These are phyloP conservation scores for Pelodiscus sinensis DNA, from an alignment of 2,113 vertebrate genomes.

Conservation along the genomic window DNA sequence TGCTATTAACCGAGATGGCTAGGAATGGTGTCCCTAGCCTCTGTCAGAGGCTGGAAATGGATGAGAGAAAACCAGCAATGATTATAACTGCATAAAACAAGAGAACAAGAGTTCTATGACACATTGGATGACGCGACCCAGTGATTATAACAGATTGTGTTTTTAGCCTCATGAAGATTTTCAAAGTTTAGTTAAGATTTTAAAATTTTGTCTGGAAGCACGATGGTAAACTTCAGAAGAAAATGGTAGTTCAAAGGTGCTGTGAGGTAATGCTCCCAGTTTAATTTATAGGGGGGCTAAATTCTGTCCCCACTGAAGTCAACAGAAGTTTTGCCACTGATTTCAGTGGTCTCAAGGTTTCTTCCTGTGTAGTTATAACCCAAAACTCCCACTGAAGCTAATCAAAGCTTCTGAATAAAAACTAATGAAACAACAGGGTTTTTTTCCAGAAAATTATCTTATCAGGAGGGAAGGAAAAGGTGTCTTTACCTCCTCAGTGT, in stretches of 20 bases:
- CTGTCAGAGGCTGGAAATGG: no score
- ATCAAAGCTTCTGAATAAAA: background rate
- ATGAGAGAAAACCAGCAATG: background rate
- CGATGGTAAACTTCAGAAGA: background rate
- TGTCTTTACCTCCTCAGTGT: background rate
- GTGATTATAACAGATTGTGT: background rate
- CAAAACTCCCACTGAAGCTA: background rate
- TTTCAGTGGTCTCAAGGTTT: background rate
- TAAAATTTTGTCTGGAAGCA: background rate
- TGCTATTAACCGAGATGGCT: no score
- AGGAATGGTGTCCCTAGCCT: no score
- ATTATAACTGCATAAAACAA: no score
- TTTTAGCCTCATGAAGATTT: background rate
- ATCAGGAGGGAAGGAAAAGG: background rate
- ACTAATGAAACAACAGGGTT: background rate
- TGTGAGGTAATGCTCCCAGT: no score
- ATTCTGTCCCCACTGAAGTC: no score
- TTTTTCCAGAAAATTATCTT: background rate
- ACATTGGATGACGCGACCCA: no score
- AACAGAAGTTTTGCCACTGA: no score
- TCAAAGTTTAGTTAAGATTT: background rate
- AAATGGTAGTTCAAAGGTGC: background rate
- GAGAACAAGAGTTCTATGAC: no score
- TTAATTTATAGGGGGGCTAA: no score
- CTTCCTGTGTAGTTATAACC: background rate